Base-by-base conservation (phyloP, 1,140 invertebrate genomes). In the Caerostris darwini region DNA sequence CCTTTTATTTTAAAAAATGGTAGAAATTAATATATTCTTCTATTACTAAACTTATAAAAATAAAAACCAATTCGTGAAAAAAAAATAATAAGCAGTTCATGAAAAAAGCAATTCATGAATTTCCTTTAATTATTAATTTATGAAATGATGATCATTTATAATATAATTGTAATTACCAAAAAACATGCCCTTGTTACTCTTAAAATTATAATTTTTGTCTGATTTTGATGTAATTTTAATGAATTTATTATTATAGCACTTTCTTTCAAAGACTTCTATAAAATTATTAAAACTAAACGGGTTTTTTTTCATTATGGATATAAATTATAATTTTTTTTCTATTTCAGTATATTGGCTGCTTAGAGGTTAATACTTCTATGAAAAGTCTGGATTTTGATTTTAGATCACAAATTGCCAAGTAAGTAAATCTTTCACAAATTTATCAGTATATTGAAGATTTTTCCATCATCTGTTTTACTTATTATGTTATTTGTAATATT, bases 341-440 rank as follows among this genome's bases (percentile, higher is more conserved):
- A 92, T 94, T 91, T 86, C 96, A 99, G 98, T 99, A 99, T 95
- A 98, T 99, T 96, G 99, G 99, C 61, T 99, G 98, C 96, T 96
- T 99, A 95, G 98, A 99, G 96, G 98, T 99, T 59, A 97, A 98
- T 95, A 98, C 98, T 86, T 99, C 99, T n/a, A 99, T 99, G 99
- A 99, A 99, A 96, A 98, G 97, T 95, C 96, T 99, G 95, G 98
- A 99, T 96, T 99, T 99, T 97, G 98, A 99, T 95, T 99, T 98
- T 83, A 97, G 99, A 96, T 99, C 99, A 94, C 97, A 97, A 96
- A 97, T 99, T 95, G 98, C 99, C 94, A 99, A 99, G 98, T 99
- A 97, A 97, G 97, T 98, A n/a, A 0, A 5, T 7, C 17, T 81
- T 19, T 0, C 12, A 67, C 7, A 67, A 67, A 67, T 67, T 5